These are phyloP conservation scores for Steatornis caripensis DNA, from an alignment of 2,113 vertebrate species.

Conservation along the genomic window DNA sequence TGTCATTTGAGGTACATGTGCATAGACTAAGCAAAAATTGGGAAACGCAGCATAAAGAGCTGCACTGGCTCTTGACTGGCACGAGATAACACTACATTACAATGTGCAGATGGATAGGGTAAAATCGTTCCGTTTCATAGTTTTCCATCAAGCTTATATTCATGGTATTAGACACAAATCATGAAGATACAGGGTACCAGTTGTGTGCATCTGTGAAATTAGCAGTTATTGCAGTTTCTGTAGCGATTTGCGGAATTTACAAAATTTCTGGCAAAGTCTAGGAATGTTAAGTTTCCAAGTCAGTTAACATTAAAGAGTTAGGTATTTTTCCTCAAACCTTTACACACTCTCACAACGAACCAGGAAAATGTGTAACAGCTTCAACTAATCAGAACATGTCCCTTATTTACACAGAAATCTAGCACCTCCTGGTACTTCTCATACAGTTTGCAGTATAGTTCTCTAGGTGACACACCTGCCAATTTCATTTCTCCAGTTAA, in stretches of 20 bases:
- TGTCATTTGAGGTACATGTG: background rate
- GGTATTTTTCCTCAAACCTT: background rate
- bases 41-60: background rate
- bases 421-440: background rate
- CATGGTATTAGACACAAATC: background rate
- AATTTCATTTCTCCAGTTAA: conserved; percentile 6
- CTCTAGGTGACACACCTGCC: background rate
- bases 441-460: background rate
- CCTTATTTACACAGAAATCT: background rate
- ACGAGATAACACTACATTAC: background rate
- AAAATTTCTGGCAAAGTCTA: background rate
- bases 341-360: background rate
- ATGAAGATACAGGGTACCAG: background rate
- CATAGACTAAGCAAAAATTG: background rate
- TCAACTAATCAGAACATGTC: background rate
- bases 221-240: background rate
- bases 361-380: background rate
- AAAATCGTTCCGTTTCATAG: background rate
- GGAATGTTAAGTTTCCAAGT: background rate
- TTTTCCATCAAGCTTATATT: background rate
- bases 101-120: background rate
- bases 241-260: background rate
- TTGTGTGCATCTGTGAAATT: background rate
- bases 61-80: background rate
- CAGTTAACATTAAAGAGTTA: background rate